Evolutionary conservation across 2,888 invertebrate genomes (phyloP).

Genomic region (Junonia oenone): DNA sequence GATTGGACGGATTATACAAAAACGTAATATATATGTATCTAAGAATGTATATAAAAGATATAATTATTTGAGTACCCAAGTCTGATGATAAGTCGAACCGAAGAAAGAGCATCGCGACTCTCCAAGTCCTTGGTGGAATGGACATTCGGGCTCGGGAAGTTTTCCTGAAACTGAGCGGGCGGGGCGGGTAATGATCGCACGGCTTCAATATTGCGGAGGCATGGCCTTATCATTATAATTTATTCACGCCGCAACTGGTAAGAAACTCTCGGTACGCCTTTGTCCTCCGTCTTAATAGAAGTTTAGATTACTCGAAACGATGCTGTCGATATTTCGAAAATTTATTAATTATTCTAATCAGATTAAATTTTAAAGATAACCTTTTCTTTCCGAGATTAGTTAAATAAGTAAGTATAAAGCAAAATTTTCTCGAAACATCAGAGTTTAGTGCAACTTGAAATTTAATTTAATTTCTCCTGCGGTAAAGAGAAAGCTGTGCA

Average conservation of each 20-base stretch:
- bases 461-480: not conserved
- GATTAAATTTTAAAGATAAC: not conserved
- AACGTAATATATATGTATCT: too few species aligned
- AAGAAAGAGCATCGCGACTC: constrained; percentile 52
- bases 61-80: not conserved
- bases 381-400: not conserved
- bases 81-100: constrained; percentile 8
- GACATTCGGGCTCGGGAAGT: constrained; percentile 19
- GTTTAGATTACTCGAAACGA: constrained; percentile 12
- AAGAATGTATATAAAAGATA: too few species aligned
- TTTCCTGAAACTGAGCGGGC: constrained; percentile 23
- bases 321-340: constrained; percentile 4
- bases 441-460: not conserved
- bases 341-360: not conserved
- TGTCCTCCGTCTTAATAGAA: constrained; percentile 16
- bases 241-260: constrained; percentile 64
- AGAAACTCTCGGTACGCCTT: constrained; percentile 31
- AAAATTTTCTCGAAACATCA: not conserved
- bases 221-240: constrained; percentile 73
- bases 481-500: not conserved
- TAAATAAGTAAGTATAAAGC: not conserved
- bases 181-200: constrained; percentile 53
- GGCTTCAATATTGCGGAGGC: constrained; percentile 72
- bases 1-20: too few species aligned
- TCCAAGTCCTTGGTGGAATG: constrained; percentile 15